A percentile compares a stretch with the other conserved stretches of the same genome.
phyloP scores from a whole-genome alignment of 2,113 vertebrate species.

The Ptilorrhoa leucosticta region DNA sequence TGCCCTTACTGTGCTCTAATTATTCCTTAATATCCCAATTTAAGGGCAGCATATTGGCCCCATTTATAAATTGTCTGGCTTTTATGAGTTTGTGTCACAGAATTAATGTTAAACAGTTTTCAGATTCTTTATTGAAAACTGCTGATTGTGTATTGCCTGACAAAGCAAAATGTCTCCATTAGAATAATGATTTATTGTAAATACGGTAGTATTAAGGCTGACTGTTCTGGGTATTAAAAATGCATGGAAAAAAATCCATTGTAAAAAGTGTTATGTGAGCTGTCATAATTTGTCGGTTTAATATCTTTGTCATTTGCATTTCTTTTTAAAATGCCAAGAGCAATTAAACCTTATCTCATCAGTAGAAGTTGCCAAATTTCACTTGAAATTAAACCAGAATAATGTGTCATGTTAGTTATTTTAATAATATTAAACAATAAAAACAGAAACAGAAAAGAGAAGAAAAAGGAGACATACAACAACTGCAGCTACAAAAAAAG shows the following conservation, averaged over 20 bases:
- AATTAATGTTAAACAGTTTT: slow-evolving; percentile 23
- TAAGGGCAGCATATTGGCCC: slow-evolving; percentile 41
- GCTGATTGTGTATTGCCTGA: slow-evolving; percentile 43
- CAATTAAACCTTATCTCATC: slow-evolving; percentile 28
- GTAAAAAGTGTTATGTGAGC: slow-evolving; percentile 7
- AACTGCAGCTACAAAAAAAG: neutral
- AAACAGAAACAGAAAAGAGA: neutral
- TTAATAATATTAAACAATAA: slow-evolving; percentile 28
- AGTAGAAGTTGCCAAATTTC: slow-evolving; percentile 10
- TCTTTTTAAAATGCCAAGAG: slow-evolving; percentile 38
- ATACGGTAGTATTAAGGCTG: slow-evolving; percentile 3
- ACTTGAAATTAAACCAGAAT: slow-evolving; percentile 29
- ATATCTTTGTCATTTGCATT: slow-evolving; percentile 26
- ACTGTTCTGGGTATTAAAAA: slow-evolving; percentile 4
- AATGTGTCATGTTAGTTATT: neutral
- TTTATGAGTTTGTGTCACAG: slow-evolving; percentile 25
- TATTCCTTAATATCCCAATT: slow-evolving; percentile 50
- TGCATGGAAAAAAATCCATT: slow-evolving; percentile 21
- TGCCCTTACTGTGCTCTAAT: slow-evolving; percentile 27
- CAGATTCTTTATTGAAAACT: slow-evolving; percentile 29
- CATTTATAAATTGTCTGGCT: slow-evolving; percentile 29
- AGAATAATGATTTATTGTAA: slow-evolving; percentile 32
- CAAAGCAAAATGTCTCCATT: slow-evolving; percentile 29
- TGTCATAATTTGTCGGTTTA: slow-evolving; percentile 35
- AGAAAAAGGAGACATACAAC: neutral